Conservation (phyloP, 2,113 vertebrate species). For the Otolemur garnettii region DNA sequence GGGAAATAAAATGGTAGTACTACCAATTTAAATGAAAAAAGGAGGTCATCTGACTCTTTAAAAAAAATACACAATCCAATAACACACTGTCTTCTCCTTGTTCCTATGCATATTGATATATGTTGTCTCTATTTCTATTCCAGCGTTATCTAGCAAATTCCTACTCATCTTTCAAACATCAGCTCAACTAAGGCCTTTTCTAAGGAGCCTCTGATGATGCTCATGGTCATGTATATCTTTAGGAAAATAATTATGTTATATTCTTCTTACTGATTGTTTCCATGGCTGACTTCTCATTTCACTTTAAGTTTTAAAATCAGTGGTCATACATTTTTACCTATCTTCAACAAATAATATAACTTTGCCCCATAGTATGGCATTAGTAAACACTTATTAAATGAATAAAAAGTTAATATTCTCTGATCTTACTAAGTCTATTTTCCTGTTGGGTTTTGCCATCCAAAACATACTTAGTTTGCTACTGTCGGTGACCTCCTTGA, state of each 20-base stretch:
- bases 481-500: neutral
- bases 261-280: neutral
- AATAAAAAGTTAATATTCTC: neutral
- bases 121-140: neutral
- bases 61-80: neutral
- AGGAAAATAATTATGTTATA: neutral
- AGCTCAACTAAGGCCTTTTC: neutral
- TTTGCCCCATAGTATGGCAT: neutral
- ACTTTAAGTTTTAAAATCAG: neutral
- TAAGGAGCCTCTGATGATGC: neutral
- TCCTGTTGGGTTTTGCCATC: constrained; percentile 5
- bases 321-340: neutral
- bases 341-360: neutral
- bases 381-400: constrained; percentile 23
- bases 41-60: neutral
- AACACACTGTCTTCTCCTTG: neutral
- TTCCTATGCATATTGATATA: neutral
- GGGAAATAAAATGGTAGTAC: neutral
- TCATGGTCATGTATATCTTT: neutral
- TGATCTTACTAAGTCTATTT: constrained; percentile 30
- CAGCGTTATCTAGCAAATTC: neutral
- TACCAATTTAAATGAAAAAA: neutral
- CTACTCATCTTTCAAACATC: neutral
- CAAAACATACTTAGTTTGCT: neutral
- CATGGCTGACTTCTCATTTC: neutral